phyloP scores from a whole-genome alignment of 2,113 vertebrate species.

The western clawed frog (Xenopus tropicalis) region DNA sequence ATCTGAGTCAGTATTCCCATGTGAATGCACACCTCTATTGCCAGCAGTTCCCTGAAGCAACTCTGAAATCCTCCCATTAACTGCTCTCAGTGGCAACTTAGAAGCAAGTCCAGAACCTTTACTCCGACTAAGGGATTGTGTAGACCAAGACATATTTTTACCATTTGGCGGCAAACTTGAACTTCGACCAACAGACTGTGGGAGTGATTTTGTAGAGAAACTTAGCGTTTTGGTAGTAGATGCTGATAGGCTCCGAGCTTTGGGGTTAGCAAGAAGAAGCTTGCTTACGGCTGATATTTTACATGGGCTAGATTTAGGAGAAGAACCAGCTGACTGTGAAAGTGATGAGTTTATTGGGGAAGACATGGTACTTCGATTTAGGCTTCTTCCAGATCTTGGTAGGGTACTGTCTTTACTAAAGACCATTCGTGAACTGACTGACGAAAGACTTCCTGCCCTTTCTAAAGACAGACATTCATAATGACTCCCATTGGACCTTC shows the following conservation, averaged over 20 bases:
- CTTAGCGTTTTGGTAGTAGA: slow-evolving; percentile 91
- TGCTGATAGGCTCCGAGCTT: slow-evolving; percentile 82
- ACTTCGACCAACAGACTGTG: slow-evolving; percentile 82
- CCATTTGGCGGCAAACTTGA: slow-evolving; percentile 78
- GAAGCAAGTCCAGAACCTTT: slow-evolving; percentile 76
- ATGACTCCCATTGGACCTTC: slow-evolving; percentile 72
- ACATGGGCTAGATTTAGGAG: slow-evolving; percentile 77
- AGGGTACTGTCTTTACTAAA: slow-evolving; percentile 80
- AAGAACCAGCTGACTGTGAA: slow-evolving; percentile 68
- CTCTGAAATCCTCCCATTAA: slow-evolving; percentile 91
- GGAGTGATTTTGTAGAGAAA: slow-evolving; percentile 95
- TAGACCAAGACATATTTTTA: slow-evolving; percentile 89
- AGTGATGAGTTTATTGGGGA: slow-evolving; percentile 63
- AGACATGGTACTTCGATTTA: slow-evolving; percentile 72
- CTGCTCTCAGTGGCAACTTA: slow-evolving; percentile 84
- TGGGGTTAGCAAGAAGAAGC: slow-evolving; percentile 89
- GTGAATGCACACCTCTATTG: slow-evolving; percentile 61
- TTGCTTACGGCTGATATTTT: slow-evolving; percentile 95
- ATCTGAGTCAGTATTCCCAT: slow-evolving; percentile 56
- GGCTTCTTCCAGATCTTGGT: slow-evolving; percentile 80
- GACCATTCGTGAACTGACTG: slow-evolving; percentile 71
- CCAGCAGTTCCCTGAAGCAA: slow-evolving; percentile 79
- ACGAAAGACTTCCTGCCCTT: slow-evolving; percentile 83
- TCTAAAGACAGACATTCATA: slow-evolving; percentile 91
- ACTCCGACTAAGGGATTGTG: slow-evolving; percentile 89